Base-by-base conservation (phyloP, 2,797 vertebrate genomes). In the Bufotes viridis region DNA sequence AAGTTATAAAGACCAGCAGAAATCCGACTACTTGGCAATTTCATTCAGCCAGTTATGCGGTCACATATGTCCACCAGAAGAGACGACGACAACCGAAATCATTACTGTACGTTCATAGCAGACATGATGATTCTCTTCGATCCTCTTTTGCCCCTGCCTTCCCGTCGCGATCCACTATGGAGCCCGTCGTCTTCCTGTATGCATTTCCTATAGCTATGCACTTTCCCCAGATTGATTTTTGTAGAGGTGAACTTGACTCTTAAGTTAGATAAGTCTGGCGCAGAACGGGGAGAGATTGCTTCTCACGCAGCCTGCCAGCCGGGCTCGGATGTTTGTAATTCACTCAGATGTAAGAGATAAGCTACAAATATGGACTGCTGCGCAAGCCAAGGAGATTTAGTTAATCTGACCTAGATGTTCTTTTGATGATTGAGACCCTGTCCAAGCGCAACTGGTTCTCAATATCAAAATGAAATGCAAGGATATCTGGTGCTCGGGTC, bases 391-490 rank as follows among this genome's bases (percentile, higher is more conserved):
- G 91, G 94, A 96, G 96, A 94, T 96, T 95, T 95, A 94, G 92
- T 95, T 94, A 93, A 96, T 96, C 95, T 96, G 96, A 97, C 95
- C 95, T 95, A 95, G 93, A 95, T 96, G 95, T 96, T 93, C 94
- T 95, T 96, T 96, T 97, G 93, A 94, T 94, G 93, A 95, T 97
- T 94, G 95, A 96, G 94, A 94, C 91, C 90, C 90, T 90, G 89
- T 93, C 91, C 94, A 94, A 94, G 92, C 93, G 93, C 93, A 95
- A 94, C 91, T 42, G 91, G 91, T 92, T 95, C 92, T 95, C 93
- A 93, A 93, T 94, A 94, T 95, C 95, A 95, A 93, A 94, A 95
- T 95, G 93, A 94, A 95, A 90, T 90, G 88, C 78, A 90, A 92
- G 90, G 92, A 91, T 93, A 93, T 92, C 89, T 91, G 90, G 90